phyloP scores from a whole-genome alignment of 2,888 invertebrate genomes.

The Laothoe populi region DNA sequence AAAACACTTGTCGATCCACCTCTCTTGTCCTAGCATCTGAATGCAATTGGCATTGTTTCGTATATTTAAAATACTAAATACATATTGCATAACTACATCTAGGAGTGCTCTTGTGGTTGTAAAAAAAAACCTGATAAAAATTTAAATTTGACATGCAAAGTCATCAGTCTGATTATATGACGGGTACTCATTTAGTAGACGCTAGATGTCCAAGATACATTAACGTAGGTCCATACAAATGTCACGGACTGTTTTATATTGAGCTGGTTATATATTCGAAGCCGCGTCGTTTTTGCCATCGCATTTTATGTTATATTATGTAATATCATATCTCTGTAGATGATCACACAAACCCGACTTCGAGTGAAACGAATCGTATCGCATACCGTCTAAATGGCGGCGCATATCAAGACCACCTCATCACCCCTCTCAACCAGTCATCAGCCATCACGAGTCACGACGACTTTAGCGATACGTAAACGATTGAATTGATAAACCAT shows the following conservation, averaged over 20 bases:
- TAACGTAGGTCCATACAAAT: not conserved
- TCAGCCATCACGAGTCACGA: not conserved
- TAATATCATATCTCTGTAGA: not conserved
- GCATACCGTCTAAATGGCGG: not conserved
- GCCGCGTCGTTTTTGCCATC: not conserved
- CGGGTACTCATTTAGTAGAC: not conserved
- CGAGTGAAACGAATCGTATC: not conserved
- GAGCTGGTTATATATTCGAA: not conserved
- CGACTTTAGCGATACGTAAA: not conserved
- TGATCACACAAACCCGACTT: not conserved
- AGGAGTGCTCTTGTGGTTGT: not conserved
- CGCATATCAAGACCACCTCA: not conserved
- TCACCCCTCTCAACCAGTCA: not conserved
- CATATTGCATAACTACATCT: not conserved
- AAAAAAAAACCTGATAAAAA: conserved; percentile 13
- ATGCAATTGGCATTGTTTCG: not conserved
- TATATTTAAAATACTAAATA: not conserved
- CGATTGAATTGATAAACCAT: not conserved
- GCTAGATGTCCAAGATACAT: not conserved
- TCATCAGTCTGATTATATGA: not conserved
- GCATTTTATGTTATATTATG: not conserved
- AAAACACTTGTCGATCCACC: not conserved
- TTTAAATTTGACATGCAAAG: not conserved
- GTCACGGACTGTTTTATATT: not conserved
- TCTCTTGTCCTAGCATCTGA: not conserved